Evolutionary conservation across 2,797 vertebrate genomes (phyloP).

Genomic region (Clamator glandarius): DNA sequence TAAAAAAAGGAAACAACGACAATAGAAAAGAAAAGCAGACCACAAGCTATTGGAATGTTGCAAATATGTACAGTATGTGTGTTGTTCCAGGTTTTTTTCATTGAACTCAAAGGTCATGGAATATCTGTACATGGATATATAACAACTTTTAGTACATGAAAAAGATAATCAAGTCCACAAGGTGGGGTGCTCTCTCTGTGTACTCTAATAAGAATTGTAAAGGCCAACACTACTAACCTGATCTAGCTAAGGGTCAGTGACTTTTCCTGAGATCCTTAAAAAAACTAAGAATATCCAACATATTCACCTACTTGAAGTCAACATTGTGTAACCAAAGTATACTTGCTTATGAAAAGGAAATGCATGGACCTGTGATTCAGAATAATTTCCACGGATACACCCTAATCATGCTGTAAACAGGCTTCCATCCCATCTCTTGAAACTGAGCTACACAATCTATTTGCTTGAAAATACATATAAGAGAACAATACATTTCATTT

Average conservation of each 20-base stretch:
- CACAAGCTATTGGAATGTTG: background rate
- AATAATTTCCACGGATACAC: background rate
- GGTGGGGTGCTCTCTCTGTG: no score
- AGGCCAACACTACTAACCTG: no score
- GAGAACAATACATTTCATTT: background rate
- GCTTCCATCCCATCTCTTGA: background rate
- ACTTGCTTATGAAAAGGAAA: no score
- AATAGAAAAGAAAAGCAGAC: background rate
- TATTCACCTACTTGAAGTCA: no score
- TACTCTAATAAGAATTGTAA: no score
- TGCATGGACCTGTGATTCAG: no score
- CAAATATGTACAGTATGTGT: background rate
- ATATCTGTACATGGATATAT: background rate
- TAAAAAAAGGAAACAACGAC: background rate
- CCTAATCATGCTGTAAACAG: background rate
- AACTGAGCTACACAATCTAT: background rate
- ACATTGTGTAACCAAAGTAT: no score
- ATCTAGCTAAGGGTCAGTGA: no score
- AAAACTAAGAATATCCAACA: no score
- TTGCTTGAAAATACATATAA: accelerated
- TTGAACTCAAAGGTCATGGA: background rate
- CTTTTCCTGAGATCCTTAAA: no score
- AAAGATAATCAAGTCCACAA: no score
- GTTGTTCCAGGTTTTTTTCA: background rate
- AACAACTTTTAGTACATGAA: background rate